Base-by-base conservation (phyloP, 2,113 vertebrate species). In the Zonotrichia leucophrys region DNA sequence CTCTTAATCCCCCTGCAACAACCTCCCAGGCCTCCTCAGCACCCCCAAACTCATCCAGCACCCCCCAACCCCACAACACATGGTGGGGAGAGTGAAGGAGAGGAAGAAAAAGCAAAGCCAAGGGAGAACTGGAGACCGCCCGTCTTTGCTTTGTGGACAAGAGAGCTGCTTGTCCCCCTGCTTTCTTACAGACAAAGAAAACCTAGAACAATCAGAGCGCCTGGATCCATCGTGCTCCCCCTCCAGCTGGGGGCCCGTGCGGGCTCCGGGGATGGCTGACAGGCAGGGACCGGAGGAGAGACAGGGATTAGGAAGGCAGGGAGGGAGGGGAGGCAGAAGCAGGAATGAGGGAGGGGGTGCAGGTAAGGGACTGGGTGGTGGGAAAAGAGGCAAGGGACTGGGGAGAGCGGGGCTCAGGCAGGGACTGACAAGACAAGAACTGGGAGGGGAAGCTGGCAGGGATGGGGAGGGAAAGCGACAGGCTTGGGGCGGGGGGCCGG, bases 161-260 rank as follows among this genome's bases (percentile, higher is more conserved):
- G 62, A 33, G 31, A 7, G 24, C 25, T 41, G 24, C 17, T 74
- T 56, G 27, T 50, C 11, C 41, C 21, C n/a, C 39, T 8, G 5
- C 17, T 24, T 59, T 53, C n/a, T 39, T 50, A 49, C 47, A 55
- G 68, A 91, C 72, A 86, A 89, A 86, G 66, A 59, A 69, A 93
- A 37, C 19, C 18, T 20, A 1, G 21, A 60, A 4, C 37, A 67
- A 30, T 6, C 33, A 3, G 1, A 46, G 42, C 8, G 4, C 19
- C 11, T 10, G 28, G 22, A 39, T 20, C 25, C 30, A 23, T 3
- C 13, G 4, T 25, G 2, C 59, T 17, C 21, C 35, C 31, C 16
- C 19, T 19, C n/a, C 50, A 68, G 27, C 4, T 39, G 7, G 7
- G 8, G 22, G n/a, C 24, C 81, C 37, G 22, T 11, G 7, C 10